phyloP scores from a whole-genome alignment of 2,797 vertebrate genomes.

The Lepus oiostolus region DNA sequence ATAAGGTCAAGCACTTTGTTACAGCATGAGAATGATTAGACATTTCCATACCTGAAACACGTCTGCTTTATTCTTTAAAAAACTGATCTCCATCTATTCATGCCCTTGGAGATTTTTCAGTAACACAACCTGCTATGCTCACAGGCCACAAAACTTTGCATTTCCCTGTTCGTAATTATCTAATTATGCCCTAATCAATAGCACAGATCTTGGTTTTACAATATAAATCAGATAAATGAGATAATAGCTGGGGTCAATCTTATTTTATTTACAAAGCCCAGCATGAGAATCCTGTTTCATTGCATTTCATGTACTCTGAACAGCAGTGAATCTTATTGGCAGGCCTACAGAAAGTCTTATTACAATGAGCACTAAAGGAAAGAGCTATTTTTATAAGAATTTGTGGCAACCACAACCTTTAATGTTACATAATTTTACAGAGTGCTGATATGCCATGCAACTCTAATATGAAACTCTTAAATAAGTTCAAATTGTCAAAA shows the following conservation, averaged over 20 bases:
- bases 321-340: slow-evolving; percentile 87
- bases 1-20: slow-evolving; percentile 74
- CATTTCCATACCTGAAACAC: slow-evolving; percentile 77
- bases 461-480: slow-evolving; percentile 79
- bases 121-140: slow-evolving; percentile 85
- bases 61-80: slow-evolving; percentile 84
- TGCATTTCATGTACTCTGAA: slow-evolving; percentile 84
- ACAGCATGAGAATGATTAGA: slow-evolving; percentile 72
- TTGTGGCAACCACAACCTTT: slow-evolving; percentile 79
- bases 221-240: slow-evolving; percentile 93
- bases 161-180: slow-evolving; percentile 91
- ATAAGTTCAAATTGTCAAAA: slow-evolving; percentile 83
- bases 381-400: slow-evolving; percentile 84
- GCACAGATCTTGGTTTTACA: slow-evolving; percentile 92
- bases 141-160: slow-evolving; percentile 83
- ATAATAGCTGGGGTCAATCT: slow-evolving; percentile 91
- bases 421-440: slow-evolving; percentile 77
- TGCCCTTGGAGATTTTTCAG: slow-evolving; percentile 86
- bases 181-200: slow-evolving; percentile 95
- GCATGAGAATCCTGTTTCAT: slow-evolving; percentile 89
- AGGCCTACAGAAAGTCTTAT: slow-evolving; percentile 84
- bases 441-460: slow-evolving; percentile 80
- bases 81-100: slow-evolving; percentile 86
- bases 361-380: slow-evolving; percentile 60
- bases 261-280: slow-evolving; percentile 89